These are phyloP conservation scores for Drosophila lowei DNA, from an alignment of 1,140 invertebrate genomes.

Conservation along the genomic window DNA sequence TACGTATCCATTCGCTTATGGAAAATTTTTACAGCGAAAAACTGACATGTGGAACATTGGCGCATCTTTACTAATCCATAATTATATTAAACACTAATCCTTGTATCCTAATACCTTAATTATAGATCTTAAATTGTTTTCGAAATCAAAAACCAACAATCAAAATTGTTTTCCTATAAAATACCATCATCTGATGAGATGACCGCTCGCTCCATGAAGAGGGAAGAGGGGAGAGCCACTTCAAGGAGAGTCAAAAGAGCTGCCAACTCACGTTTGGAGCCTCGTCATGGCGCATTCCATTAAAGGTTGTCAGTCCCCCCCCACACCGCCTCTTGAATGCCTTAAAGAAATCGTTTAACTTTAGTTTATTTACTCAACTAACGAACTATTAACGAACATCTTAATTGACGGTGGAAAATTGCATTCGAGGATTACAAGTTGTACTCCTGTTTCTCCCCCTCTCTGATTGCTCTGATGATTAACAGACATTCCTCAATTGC, in stretches of 20 bases:
- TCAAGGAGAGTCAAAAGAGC: constrained; percentile 4
- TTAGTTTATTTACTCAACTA: constrained; percentile 54
- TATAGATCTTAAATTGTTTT: too few relatives aligned
- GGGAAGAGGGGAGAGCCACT: background rate
- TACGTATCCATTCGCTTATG: too few relatives aligned
- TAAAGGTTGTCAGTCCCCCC: constrained; percentile 6
- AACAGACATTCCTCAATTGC: background rate
- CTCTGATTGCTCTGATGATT: constrained; percentile 2
- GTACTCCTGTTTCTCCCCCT: background rate
- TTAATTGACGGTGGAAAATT: constrained; percentile 53
- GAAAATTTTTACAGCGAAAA: too few relatives aligned
- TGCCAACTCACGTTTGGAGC: constrained; percentile 24
- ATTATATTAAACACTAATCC: too few relatives aligned
- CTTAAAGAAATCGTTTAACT: constrained; percentile 10
- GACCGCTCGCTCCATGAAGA: background rate
- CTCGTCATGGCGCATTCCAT: constrained; percentile 25
- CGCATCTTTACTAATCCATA: too few relatives aligned
- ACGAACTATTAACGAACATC: constrained; percentile 52
- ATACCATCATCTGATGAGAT: background rate
- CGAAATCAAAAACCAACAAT: too few relatives aligned
- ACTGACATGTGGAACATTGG: too few relatives aligned
- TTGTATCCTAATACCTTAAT: too few relatives aligned
- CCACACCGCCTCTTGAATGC: constrained; percentile 1
- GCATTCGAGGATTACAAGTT: constrained; percentile 26
- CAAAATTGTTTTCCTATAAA: background rate